Evolutionary conservation across 1,140 invertebrate genomes (phyloP), one percentile per base, ranked within the genome.

Genomic region (Stenopsyche tienmushanensis): DNA sequence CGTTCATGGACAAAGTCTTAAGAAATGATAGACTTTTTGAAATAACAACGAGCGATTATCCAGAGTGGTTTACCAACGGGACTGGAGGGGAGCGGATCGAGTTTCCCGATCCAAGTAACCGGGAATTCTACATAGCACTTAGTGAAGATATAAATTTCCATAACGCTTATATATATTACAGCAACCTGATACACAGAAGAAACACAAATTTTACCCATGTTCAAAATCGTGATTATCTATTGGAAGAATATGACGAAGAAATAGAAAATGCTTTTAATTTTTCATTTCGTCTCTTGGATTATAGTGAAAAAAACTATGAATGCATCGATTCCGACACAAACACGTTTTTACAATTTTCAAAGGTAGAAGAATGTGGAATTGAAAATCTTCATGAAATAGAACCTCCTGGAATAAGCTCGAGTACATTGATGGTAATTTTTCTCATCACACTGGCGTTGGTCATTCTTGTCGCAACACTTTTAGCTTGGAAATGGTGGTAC

Each of bases 1-100:
- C 82, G 9, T 72, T 86, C 0, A 77, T 78, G 17, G 79, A 83
- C 17, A 63, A 78, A 9, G 78, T 77, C 0, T 72, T 73, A 9
- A 68, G 52, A 34, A 79, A 74, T 34, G 74, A 78, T 20, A 57
- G 68, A 49, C 3, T 50, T 17, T 0, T 23, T 29, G 39, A 64
- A 9, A 7, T n/a, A 10, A 21, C 45, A 41, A 23, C 34, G 2
- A n/a, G n/a, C n/a, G n/a, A n/a, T n/a, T 59, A 41, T 42, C 66
- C 66, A 1, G 15, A 63, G 5, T 67, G 66, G 66, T 58, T 42
- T 25, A 29, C 26, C 39, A 68, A 64, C 47, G 42, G 5, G 9
- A 60, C 52, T 1, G 21, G 18, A 26, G 13, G 15, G 41, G 15
- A 53, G 7, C 50, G 50, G 23, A 5, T 44, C 7, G 59, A 62